These are phyloP conservation scores for Pammene fasciana DNA, from an alignment of 2,888 invertebrate species.

Conservation along the genomic window DNA sequence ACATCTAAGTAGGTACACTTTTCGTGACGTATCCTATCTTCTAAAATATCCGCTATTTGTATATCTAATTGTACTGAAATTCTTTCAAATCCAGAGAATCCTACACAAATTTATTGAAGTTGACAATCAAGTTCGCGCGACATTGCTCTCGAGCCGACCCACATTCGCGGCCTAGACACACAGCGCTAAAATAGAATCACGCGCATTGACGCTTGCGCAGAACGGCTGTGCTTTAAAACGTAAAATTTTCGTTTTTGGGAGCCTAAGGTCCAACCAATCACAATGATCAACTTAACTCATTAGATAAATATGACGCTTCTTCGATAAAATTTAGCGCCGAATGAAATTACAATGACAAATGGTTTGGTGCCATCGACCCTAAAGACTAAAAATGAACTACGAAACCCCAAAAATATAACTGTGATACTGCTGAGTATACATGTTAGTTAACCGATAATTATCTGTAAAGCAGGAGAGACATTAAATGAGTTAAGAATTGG, in stretches of 20 bases:
- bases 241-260: too few relatives aligned
- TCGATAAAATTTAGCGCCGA: too few relatives aligned
- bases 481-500: not conserved
- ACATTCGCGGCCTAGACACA: slow-evolving; percentile 58
- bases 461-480: not conserved
- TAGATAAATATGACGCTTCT: too few relatives aligned
- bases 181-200: slow-evolving; percentile 45
- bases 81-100: not conserved
- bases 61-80: not conserved
- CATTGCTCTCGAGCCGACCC: slow-evolving; percentile 51
- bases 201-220: slow-evolving; percentile 13
- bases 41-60: too few relatives aligned
- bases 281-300: too few relatives aligned
- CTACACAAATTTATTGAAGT: slow-evolving; percentile 45
- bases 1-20: too few relatives aligned
- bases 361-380: too few relatives aligned
- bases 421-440: not conserved
- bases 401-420: too few relatives aligned
- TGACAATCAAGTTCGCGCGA: slow-evolving; percentile 46
- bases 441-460: not conserved
- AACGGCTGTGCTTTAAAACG: not conserved
- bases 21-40: too few relatives aligned
- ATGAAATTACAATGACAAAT: too few relatives aligned
- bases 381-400: too few relatives aligned
- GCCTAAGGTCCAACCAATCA: too few relatives aligned